Evolutionary conservation across 1,140 invertebrate species (phyloP), one percentile per base, ranked within the genome.

Genomic region (Drosophila bipectinata): DNA sequence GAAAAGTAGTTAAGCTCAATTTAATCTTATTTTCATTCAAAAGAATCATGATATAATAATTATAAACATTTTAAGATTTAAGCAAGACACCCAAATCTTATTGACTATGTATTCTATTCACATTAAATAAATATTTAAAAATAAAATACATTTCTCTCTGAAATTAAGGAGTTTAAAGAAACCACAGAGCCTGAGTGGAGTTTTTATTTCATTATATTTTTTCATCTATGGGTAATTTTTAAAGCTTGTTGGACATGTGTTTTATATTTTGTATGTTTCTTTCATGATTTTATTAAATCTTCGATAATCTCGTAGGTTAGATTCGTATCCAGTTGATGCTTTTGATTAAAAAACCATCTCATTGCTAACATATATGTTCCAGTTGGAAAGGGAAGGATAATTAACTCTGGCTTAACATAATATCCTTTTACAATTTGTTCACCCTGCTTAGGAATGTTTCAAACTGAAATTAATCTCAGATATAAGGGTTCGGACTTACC

Each of bases 131-230:
- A 28, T 5, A 28, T 6, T 1, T 6, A 28, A 6, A 28, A 28
- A 28, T 1, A 6, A 28, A 6, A 28, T 2, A 7, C 3, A 21
- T 28, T 28, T 1, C 1, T 28, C 1, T 5, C 18, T 18, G 18
- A 18, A 18, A 18, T 18, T 18, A 1, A 63, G 1, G 77, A 91
- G 30, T 74, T 63, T 5, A 84, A 71, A 1, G 75, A 88, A 10
- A 61, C 61, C 24, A 90, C 75, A 4, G 41, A 75, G 30, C 69
- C 72, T 81, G 67, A 63, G 75, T 67, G 14, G 2, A 24, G 1
- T 10, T 28, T 28, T 28, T 28, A 28, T 7, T 21, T 21, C 21
- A 21, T 21, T 21, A 21, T 21, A 21, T 21, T 21, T 21, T 21
- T 21, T 2, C 12, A 3, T 5, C 15, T 18, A 21, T 14, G 26